Evolutionary conservation across 1,140 invertebrate species (phyloP).

Genomic region (Hirudo medicinalis): DNA sequence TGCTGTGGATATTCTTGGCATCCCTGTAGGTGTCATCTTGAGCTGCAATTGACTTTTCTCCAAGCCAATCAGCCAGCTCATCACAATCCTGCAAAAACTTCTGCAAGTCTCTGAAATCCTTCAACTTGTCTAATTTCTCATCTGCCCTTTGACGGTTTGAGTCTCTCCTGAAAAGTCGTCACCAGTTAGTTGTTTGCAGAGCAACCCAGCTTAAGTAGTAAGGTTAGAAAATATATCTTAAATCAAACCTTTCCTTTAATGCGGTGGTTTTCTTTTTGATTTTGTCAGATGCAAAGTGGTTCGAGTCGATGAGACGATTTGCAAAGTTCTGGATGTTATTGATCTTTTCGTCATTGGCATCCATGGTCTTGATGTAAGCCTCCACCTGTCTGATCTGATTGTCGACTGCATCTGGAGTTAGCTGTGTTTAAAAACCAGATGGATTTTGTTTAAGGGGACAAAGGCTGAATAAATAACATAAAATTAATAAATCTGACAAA

Average conservation of each 20-base stretch:
- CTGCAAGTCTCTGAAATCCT: slow-evolving; percentile 82
- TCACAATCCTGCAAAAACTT: slow-evolving; percentile 97
- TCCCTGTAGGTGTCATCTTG: slow-evolving; percentile 96
- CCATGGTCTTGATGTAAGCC: slow-evolving; percentile 96
- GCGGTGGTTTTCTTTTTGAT: slow-evolving; percentile 89
- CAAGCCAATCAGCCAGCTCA: slow-evolving; percentile 85
- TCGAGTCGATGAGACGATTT: slow-evolving; percentile 69
- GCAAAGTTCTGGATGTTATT: slow-evolving; percentile 87
- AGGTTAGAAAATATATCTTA: neutral
- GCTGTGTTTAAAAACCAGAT: slow-evolving; percentile 25
- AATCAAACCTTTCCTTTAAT: slow-evolving; percentile 57
- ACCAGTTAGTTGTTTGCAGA: neutral
- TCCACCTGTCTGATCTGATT: slow-evolving; percentile 93
- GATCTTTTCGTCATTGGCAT: slow-evolving; percentile 98
- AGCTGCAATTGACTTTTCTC: slow-evolving; percentile 94
- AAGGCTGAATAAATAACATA: neutral
- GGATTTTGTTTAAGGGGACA: neutral
- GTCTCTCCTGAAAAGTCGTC: slow-evolving; percentile 47
- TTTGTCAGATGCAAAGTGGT: slow-evolving; percentile 79
- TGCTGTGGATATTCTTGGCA: slow-evolving; percentile 96
- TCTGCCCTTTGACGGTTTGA: slow-evolving; percentile 79
- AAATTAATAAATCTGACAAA: neutral
- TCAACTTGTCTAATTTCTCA: slow-evolving; percentile 78
- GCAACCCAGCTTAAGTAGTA: neutral
- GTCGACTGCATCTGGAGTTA: slow-evolving; percentile 79